Evolutionary conservation across 1,140 invertebrate genomes (phyloP).

Genomic region (Amphibalanus amphitrite): DNA sequence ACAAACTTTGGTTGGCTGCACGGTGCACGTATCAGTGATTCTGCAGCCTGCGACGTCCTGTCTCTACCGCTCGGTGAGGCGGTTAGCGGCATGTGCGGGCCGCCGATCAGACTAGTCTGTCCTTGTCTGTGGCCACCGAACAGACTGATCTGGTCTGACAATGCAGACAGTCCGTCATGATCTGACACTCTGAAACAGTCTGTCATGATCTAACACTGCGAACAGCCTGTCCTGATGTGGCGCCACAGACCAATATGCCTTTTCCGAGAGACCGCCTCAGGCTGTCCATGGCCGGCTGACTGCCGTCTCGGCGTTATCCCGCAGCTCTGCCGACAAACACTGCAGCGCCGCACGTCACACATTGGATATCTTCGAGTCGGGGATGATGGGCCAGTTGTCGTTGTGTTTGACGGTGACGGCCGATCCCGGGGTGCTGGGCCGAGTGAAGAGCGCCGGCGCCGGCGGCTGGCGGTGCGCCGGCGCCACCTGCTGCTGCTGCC

Average conservation of each 20-base stretch:
- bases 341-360: neutral
- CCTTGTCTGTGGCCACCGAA: too few species aligned
- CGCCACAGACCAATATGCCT: too few species aligned
- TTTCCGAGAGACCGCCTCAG: too few species aligned
- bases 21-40: too few species aligned
- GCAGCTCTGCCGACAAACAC: neutral
- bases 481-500: conserved; percentile 13
- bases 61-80: too few species aligned
- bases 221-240: neutral
- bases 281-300: too few species aligned
- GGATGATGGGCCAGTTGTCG: neutral
- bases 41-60: neutral
- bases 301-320: too few species aligned
- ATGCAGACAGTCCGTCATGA: neutral
- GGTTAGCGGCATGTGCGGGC: neutral
- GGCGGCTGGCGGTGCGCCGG: too few species aligned
- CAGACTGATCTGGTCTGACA: too few species aligned
- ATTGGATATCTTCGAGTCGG: neutral
- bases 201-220: neutral
- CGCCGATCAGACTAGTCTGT: too few species aligned
- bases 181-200: too few species aligned
- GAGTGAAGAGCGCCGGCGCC: neutral
- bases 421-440: neutral
- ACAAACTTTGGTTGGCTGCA: neutral
- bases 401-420: neutral